Evolutionary conservation across 2,113 vertebrate species (phyloP).

Genomic region (Chloroceryle aenea): DNA sequence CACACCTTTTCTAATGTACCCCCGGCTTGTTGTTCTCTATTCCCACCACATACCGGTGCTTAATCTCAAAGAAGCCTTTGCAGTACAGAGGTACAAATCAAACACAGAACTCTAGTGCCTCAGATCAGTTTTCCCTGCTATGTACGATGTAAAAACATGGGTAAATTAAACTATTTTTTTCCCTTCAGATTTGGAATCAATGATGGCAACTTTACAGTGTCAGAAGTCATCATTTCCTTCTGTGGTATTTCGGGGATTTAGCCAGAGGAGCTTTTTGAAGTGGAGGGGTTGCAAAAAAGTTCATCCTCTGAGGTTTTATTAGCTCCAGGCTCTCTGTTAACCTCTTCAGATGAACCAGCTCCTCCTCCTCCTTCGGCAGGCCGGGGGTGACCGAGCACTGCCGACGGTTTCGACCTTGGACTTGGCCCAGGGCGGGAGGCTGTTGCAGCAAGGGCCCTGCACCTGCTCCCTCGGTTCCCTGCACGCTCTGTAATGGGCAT

Average conservation of each 20-base stretch:
- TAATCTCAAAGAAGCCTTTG: not conserved
- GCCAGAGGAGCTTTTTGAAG: not conserved
- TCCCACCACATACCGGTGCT: not conserved
- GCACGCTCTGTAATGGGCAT: not conserved
- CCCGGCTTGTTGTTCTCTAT: not conserved
- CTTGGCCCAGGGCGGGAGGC: fast-evolving
- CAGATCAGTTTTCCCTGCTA: not conserved
- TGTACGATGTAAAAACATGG: fast-evolving
- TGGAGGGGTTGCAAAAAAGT: not conserved
- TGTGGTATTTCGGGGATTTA: not conserved
- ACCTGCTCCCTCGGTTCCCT: fast-evolving
- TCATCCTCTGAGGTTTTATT: not conserved
- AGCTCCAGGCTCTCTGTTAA: not conserved
- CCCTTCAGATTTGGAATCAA: not conserved
- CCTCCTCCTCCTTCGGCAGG: not conserved
- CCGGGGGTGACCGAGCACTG: not conserved
- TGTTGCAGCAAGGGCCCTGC: not conserved
- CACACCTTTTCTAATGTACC: not conserved
- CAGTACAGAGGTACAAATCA: not conserved
- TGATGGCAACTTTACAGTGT: not conserved
- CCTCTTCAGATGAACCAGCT: not conserved
- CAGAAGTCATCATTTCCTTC: not conserved
- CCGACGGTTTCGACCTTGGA: fast-evolving
- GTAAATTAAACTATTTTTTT: not conserved
- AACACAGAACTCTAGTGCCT: not conserved